Percentiles rank a stretch among this genome's conserved stretches.
Evolutionary conservation across 1,140 invertebrate genomes (phyloP).

Genomic region (Halictus rubicundus): DNA sequence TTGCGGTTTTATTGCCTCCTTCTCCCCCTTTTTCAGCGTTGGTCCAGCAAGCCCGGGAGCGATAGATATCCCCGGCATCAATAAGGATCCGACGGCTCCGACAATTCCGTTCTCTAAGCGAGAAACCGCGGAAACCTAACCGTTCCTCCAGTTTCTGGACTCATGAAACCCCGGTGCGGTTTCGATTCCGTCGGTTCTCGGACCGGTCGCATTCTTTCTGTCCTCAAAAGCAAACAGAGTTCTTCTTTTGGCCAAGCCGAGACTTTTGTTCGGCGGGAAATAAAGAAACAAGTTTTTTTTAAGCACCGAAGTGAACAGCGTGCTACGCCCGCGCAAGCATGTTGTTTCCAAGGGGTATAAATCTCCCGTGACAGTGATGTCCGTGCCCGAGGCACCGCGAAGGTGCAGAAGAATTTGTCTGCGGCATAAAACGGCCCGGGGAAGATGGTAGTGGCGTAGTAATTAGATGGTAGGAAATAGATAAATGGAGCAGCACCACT

Average conservation of each 20-base stretch:
- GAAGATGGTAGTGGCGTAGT: constrained; percentile 21
- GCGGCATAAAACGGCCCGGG: constrained; percentile 45
- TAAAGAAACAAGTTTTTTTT: constrained; percentile 52
- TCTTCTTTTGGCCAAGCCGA: too few relatives aligned
- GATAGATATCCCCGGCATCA: constrained; percentile 71
- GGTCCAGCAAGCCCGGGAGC: constrained; percentile 70
- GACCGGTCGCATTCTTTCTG: too few relatives aligned
- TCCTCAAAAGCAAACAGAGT: too few relatives aligned
- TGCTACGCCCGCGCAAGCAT: constrained; percentile 35
- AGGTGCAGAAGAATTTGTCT: constrained; percentile 53
- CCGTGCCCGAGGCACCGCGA: constrained; percentile 53
- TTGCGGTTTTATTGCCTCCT: constrained; percentile 69
- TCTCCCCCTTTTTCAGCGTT: constrained; percentile 56
- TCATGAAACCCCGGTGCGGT: background rate
- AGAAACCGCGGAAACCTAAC: constrained; percentile 17
- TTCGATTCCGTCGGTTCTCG: background rate
- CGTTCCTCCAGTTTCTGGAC: background rate
- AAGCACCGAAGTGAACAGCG: constrained; percentile 42
- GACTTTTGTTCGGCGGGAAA: background rate
- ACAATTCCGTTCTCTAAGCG: constrained; percentile 31
- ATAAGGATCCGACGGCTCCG: constrained; percentile 55
- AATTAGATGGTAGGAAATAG: constrained; percentile 56
- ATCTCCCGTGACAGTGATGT: constrained; percentile 73
- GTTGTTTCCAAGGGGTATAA: constrained; percentile 63
- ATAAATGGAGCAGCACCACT: constrained; percentile 18